phyloP scores from a whole-genome alignment of 2,888 invertebrate species.

The Archaeoteleia sp. region DNA sequence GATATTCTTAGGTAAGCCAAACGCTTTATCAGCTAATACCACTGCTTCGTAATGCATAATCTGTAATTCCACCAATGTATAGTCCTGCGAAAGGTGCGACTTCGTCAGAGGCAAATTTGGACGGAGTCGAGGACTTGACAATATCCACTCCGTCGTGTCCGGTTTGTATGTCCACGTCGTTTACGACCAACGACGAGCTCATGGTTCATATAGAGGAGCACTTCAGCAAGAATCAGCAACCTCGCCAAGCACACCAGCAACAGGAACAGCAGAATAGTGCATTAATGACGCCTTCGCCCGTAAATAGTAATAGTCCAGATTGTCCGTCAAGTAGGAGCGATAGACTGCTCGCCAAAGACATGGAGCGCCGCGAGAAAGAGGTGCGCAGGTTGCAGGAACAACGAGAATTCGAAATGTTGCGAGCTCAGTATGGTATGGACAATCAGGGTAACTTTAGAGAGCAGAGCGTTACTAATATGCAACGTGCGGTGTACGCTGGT shows the following conservation, averaged over 20 bases:
- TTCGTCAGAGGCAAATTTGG: slow-evolving; percentile 59
- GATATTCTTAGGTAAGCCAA: slow-evolving; percentile 83
- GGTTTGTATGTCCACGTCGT: slow-evolving; percentile 74
- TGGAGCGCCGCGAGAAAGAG: slow-evolving; percentile 79
- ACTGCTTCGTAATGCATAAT: background rate
- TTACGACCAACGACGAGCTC: slow-evolving; percentile 77
- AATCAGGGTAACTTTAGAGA: slow-evolving; percentile 88
- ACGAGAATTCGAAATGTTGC: slow-evolving; percentile 86
- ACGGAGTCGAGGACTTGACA: slow-evolving; percentile 67
- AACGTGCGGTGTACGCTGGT: slow-evolving; percentile 89
- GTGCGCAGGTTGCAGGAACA: slow-evolving; percentile 85
- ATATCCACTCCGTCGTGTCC: slow-evolving; percentile 73
- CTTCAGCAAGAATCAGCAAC: slow-evolving; percentile 76
- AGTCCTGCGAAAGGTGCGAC: slow-evolving; percentile 71
- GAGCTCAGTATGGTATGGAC: slow-evolving; percentile 93
- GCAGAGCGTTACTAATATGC: slow-evolving; percentile 86
- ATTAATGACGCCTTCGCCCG: slow-evolving; percentile 69
- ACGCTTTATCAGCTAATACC: background rate
- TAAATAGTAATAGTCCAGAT: slow-evolving; percentile 70
- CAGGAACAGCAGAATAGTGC: slow-evolving; percentile 21
- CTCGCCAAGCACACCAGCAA: slow-evolving; percentile 17
- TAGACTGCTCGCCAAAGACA: slow-evolving; percentile 76
- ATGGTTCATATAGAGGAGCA: slow-evolving; percentile 88
- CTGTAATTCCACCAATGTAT: slow-evolving; percentile 5
- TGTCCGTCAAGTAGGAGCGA: slow-evolving; percentile 73